Evolutionary conservation across 2,113 vertebrate genomes (phyloP), one percentile per base, ranked within the genome.

Genomic region (Okapia johnstoni): DNA sequence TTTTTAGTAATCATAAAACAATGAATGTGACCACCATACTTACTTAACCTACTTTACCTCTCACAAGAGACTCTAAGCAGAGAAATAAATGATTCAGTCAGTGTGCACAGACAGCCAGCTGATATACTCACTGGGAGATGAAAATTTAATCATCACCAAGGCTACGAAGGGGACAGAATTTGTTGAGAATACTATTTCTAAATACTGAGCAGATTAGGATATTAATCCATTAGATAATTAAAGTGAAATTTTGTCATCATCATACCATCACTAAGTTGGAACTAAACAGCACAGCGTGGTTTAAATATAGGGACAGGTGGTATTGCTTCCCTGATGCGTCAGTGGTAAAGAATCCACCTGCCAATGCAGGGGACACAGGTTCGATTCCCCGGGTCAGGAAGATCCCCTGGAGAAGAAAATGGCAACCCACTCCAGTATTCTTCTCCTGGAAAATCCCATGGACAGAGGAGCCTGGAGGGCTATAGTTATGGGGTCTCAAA

Each of bases 1-100:
- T 95, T 92, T 94, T 90, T 70, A 93, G 84, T 76, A 91, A 87
- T 95, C 46, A 57, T 85, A 81, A 92, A 90, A 93, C 73, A 95
- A 76, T 96, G 93, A 80, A 46, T 73, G 52, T 92, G 94, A 88
- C 61, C 90, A 92, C 77, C 96, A 28, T 36, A 88, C 46, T 94
- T 77, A 88, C 2, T 94, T 85, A 83, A 66, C 50, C 58, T 52
- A 73, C 50, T 93, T 80, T 90, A 58, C 30, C 43, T 94, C 63
- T 85, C 73, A 63, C 9, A 48, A 66, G 54, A 84, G 91, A 90
- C 46, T 88, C 30, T 26, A 95, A 86, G n/a, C 33, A 83, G 77
- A 46, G 61, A 97, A 93, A 89, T 43, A 80, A 93, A 80, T 94
- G 28, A 80, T 25, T 86, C 95, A 94, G n/a, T 54, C 54, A 85